Conservation (phyloP, 1,140 invertebrate genomes). For the Augochlora pura region DNA sequence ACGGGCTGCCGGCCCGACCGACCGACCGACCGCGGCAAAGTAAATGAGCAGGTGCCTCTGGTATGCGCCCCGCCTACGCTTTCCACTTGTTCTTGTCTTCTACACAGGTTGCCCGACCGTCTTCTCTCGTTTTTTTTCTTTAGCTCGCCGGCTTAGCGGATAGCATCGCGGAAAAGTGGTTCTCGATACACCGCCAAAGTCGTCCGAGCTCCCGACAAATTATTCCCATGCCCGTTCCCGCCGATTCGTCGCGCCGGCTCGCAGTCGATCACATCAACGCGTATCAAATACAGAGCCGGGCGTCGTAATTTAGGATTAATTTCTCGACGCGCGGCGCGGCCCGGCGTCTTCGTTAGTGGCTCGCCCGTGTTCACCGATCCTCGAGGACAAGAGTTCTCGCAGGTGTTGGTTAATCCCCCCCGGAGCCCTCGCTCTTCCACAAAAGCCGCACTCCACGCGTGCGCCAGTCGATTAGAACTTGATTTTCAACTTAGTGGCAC, state of each 20-base stretch:
- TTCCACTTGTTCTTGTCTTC: conserved; percentile 65
- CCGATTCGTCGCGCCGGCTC: not conserved
- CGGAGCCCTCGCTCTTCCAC: not conserved
- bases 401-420: conserved; percentile 3
- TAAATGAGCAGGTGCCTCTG: conserved; percentile 75
- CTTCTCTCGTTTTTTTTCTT: not conserved
- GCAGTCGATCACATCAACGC: conserved; percentile 40
- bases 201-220: conserved; percentile 40
- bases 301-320: conserved; percentile 58
- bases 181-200: conserved; percentile 36
- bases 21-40: conserved; percentile 57
- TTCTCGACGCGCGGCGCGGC: not conserved
- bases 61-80: conserved; percentile 76
- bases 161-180: conserved; percentile 57
- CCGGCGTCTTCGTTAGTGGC: conserved; percentile 26
- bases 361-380: not conserved
- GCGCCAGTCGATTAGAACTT: not conserved
- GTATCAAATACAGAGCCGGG: conserved; percentile 50
- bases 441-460: not conserved
- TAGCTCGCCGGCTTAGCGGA: conserved; percentile 7
- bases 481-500: not conserved
- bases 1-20: conserved; percentile 34
- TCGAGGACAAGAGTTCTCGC: not conserved
- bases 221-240: conserved; percentile 30
- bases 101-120: conserved; percentile 11